Base-by-base conservation (phyloP, 2,113 vertebrate species). In the Heterotis niloticus region DNA sequence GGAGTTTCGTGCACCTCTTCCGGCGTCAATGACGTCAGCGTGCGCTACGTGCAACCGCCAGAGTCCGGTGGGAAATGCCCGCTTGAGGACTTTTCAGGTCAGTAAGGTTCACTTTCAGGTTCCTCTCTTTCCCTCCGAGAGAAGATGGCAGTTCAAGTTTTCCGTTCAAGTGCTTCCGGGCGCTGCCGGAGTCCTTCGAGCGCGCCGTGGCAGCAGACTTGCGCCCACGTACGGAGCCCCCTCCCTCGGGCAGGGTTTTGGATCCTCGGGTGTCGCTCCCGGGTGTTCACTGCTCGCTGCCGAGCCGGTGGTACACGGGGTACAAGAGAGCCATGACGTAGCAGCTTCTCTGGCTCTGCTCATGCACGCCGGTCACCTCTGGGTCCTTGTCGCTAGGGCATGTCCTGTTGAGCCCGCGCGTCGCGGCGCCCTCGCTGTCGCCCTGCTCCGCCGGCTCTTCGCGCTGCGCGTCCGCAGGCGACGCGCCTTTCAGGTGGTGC, bases 321-420 rank as follows among this genome's bases (percentile, higher is more conserved):
- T 86, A 88, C 23, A 93, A 88, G 73, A 93, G 86, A 2, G 90
- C 91, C 86, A 92, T 89, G 83, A 91, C 81, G 84, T 91, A 92
- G 82, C 90, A 84, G 26, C 90, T 88, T 24, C 87, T 78, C 17
- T 87, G 82, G 85, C 87, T 86, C 77, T 88, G 88, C 83, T 89
- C 79, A 64, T 84, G 78, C 0, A 69, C 0, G 1, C 64, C 60
- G 79, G 65, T 79, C 71, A 26, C 59, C 3, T 86, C 86, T 0
- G 85, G 2, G n/a, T 44, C 34, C 34, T 88, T 76, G 66, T 77
- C 67, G 10, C 56, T 64, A 64, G 87, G 72, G 51, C 87, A 88
- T 18, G 84, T 65, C 13, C 75, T 76, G 65, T 75, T 84, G 13
- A 75, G 3, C 51, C 52, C 51, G 71, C 20, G 52, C 71, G 57